phyloP scores from a whole-genome alignment of 2,888 invertebrate genomes.

The Perithous albicinctus region DNA sequence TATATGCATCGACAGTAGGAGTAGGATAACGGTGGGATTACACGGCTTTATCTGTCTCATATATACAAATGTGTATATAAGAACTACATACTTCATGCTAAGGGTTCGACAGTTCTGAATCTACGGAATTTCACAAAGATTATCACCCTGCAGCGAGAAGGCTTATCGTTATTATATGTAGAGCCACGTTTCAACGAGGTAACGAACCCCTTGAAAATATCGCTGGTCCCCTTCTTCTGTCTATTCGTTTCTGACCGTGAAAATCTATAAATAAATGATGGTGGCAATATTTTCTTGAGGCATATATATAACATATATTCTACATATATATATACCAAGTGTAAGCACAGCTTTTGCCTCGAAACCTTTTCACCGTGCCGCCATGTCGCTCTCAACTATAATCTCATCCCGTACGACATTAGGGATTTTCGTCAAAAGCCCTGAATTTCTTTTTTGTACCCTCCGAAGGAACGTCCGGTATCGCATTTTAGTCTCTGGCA shows the following conservation, averaged over 20 bases:
- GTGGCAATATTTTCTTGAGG: constrained; percentile 24
- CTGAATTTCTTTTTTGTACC: constrained; percentile 23
- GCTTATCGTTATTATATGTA: constrained; percentile 23
- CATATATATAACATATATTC: constrained; percentile 22
- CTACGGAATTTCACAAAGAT: constrained; percentile 13
- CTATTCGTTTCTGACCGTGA: constrained; percentile 6
- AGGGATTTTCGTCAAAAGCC: constrained; percentile 43
- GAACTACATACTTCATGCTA: background rate
- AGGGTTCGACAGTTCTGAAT: constrained; percentile 23
- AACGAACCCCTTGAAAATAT: constrained; percentile 3
- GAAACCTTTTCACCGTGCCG: background rate
- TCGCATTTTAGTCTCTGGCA: background rate
- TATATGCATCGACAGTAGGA: constrained; percentile 1
- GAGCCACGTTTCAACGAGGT: constrained; percentile 9
- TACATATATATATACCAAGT: constrained; percentile 26
- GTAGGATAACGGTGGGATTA: constrained; percentile 5
- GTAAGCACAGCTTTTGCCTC: background rate
- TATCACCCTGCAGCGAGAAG: constrained; percentile 2
- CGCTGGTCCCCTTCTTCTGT: background rate
- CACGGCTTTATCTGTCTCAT: background rate
- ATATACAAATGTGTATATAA: background rate
- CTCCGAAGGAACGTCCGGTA: background rate
- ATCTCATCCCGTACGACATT: constrained; percentile 30
- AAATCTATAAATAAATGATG: constrained; percentile 54
- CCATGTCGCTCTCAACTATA: constrained; percentile 17